Conservation (phyloP, 2,113 vertebrate species). For the Fulica atra region DNA sequence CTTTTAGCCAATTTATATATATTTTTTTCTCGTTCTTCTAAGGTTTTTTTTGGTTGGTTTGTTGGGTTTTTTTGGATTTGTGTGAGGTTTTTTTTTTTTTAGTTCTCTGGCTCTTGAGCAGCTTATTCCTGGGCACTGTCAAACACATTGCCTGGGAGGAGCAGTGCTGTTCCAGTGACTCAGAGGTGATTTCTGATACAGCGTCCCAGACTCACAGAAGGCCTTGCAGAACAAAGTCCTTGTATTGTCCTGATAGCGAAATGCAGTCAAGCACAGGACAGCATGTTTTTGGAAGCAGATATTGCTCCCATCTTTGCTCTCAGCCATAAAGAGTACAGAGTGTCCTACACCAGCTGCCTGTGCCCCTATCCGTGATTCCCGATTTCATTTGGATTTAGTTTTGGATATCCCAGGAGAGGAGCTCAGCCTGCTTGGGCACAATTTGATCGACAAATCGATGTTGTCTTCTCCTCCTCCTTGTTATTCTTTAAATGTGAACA, state of each 20-base stretch:
- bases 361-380: background rate
- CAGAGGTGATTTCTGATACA: background rate
- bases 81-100: background rate
- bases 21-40: background rate
- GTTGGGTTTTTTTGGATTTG: no score
- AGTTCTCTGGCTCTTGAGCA: background rate
- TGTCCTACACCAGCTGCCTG: background rate
- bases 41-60: no score
- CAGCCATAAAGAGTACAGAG: accelerated
- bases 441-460: background rate
- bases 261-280: background rate
- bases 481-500: background rate
- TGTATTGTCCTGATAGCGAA: background rate
- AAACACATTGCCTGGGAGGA: background rate
- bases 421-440: background rate
- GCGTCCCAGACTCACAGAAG: background rate
- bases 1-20: background rate
- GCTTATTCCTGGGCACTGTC: background rate
- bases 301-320: background rate
- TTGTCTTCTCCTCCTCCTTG: background rate
- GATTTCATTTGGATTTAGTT: background rate
- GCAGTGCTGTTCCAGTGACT: background rate
- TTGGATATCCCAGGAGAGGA: background rate
- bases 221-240: background rate
- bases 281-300: background rate